Evolutionary conservation across 23 tunicate genomes (phyloP).

Genomic region (Ascidia mentula): DNA sequence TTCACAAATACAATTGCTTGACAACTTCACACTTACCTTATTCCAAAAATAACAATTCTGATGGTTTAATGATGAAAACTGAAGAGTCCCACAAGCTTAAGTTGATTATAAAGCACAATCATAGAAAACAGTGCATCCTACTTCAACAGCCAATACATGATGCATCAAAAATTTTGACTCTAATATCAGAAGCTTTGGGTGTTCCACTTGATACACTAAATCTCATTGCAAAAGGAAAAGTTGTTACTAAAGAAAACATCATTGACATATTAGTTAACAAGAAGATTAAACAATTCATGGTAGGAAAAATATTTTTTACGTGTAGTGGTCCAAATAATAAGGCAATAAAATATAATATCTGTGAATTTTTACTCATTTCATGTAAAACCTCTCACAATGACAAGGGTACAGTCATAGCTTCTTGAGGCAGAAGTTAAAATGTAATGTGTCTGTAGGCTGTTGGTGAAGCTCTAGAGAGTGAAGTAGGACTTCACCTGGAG

Average conservation of each 20-base stretch:
- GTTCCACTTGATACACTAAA: slow-evolving; percentile 42
- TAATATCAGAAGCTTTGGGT: slow-evolving; percentile 15
- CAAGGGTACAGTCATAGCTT: too few relatives aligned
- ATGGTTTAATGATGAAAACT: too few relatives aligned
- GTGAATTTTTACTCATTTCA: too few relatives aligned
- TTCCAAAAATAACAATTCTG: background rate
- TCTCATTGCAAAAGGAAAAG: slow-evolving; percentile 51
- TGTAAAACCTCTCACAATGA: too few relatives aligned
- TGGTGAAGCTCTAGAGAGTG: slow-evolving; percentile 73
- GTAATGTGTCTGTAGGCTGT: slow-evolving; percentile 79
- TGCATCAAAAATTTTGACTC: background rate
- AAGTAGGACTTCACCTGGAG: slow-evolving; percentile 42
- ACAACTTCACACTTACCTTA: background rate
- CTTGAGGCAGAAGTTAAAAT: too few relatives aligned
- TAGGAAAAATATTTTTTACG: too few relatives aligned
- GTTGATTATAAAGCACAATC: background rate
- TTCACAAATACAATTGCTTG: background rate
- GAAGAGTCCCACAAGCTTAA: too few relatives aligned
- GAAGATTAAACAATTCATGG: slow-evolving; percentile 14
- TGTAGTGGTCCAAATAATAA: too few relatives aligned
- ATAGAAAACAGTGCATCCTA: background rate
- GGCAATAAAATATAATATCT: too few relatives aligned
- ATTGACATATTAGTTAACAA: slow-evolving; percentile 16
- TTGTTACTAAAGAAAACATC: slow-evolving; percentile 42
- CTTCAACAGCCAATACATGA: background rate